These are phyloP conservation scores for Adelognathus sp. DNA, from an alignment of 2,888 invertebrate species.

Conservation along the genomic window DNA sequence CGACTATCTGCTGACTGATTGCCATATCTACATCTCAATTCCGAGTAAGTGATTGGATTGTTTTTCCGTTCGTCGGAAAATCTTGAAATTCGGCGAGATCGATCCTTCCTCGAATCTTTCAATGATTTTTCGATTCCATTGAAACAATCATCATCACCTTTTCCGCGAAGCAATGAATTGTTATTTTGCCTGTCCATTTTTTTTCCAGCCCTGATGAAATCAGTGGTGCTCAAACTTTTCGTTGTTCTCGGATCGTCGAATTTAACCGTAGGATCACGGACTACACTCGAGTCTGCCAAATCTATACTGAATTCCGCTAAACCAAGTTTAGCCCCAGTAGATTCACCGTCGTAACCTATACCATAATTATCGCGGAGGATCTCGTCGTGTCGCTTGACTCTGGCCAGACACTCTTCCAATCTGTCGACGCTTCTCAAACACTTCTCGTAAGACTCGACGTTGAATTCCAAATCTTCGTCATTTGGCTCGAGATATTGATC, in stretches of 20 bases:
- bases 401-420: constrained; percentile 70
- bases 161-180: neutral
- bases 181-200: constrained; percentile 16
- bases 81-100: constrained; percentile 49
- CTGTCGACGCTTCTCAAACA: constrained; percentile 70
- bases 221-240: neutral
- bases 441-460: constrained; percentile 68
- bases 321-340: constrained; percentile 74
- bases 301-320: constrained; percentile 70
- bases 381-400: constrained; percentile 68
- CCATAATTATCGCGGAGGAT: constrained; percentile 68
- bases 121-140: neutral
- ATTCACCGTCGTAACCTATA: constrained; percentile 62
- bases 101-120: constrained; percentile 1
- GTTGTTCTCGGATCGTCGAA: neutral
- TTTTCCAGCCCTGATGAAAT: neutral
- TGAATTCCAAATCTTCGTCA: constrained; percentile 46
- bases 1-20: neutral
- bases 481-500: constrained; percentile 49
- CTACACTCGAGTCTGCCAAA: constrained; percentile 30
- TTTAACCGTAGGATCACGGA: neutral
- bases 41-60: constrained; percentile 45
- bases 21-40: constrained; percentile 37
- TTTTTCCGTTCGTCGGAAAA: constrained; percentile 50
- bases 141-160: neutral